Evolutionary conservation across 2,888 invertebrate genomes (phyloP), one percentile per base, ranked within the genome.

Genomic region (Lumbricus terrestris): DNA sequence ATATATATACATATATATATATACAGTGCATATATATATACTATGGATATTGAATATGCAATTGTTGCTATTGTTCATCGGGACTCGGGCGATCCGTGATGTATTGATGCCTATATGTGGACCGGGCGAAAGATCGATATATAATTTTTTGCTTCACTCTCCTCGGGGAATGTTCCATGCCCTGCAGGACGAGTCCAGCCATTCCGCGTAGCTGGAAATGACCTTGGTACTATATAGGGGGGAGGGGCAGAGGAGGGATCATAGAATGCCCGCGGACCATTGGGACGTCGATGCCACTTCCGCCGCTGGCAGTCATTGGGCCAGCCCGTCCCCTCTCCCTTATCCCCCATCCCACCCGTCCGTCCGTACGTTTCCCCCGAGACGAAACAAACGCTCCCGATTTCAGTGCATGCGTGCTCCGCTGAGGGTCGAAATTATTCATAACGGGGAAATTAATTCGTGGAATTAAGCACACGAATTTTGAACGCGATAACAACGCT

Each of bases 351-450:
- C 69, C 69, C 69, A n/a, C n/a, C 69, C 69, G n/a, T 69, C 69
- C 69, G n/a, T n/a, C 1, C 69, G 69, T 69, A 29, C n/a, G 69
- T n/a, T 23, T n/a, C 69, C 69, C 69, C 16, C 29, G 69, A 69
- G 69, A 69, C 69, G 69, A n/a, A 1, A n/a, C n/a, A 69, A 69
- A n/a, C 69, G 69, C 69, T 69, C 69, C 69, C 69, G 29, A 69
- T 69, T 69, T 69, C 69, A 29, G 29, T 69, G 69, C 69, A 69
- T 69, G 69, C 69, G 69, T 69, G 69, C n/a, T 69, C 69, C 69
- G 69, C 69, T 8, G 69, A n/a, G n/a, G 69, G 69, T 69, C 69
- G 35, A 85, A 85, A 85, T 85, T 85, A 85, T 85, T 85, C 85
- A 85, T 85, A 33, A 37, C 34, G 85, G 37, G 34, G 34, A 85